Base-by-base conservation (phyloP, 2,888 invertebrate species). In the Noctua janthe region DNA sequence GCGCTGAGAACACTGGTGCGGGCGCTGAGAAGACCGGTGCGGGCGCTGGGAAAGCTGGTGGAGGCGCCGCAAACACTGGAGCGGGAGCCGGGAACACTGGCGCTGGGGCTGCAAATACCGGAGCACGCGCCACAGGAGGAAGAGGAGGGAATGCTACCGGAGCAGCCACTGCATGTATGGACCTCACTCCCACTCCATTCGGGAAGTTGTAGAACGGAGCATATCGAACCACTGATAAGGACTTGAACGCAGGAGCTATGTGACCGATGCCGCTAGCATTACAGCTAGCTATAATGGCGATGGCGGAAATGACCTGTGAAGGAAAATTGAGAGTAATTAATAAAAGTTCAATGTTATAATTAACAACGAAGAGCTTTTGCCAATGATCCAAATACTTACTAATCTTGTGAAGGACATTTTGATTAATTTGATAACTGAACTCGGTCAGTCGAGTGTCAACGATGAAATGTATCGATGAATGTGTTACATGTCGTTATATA, bases 151-250 rank as follows among this genome's bases (percentile, higher is more conserved):
- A 71, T 47, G 85, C 84, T 23, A 88, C 85, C 29, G 91, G 92
- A 47, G 90, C 89, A 20, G 96, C 96, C 59, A 96, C 93, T 69
- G 97, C 95, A 85, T 95, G 97, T 87, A 96, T 95, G 17, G 97
- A 96, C 84, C 96, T 92, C 71, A 94, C 95, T 75, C 93, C 93
- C 71, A 94, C 94, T 75, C 93, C 93, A 78, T 93, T 93, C 23
- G 97, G 97, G 64, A 97, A 97, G 87, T 94, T 97, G 91, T 96
- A 97, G 92, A 95, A 97, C 13, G 97, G 97, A 71, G 97, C 96
- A 89, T 97, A 96, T 84, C 97, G 93, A 2, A 96, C 97, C 43
- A 97, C 91, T 4, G 97, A 95, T 59, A 94, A 89, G 1, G 97
- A 94, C 88, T 94, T 95, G 35, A 96, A 91, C 74, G 94, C 94